A percentile compares a stretch with the other conserved stretches of the same genome.
Conservation (phyloP, 2,113 vertebrate species). For the Toxostoma redivivum region DNA sequence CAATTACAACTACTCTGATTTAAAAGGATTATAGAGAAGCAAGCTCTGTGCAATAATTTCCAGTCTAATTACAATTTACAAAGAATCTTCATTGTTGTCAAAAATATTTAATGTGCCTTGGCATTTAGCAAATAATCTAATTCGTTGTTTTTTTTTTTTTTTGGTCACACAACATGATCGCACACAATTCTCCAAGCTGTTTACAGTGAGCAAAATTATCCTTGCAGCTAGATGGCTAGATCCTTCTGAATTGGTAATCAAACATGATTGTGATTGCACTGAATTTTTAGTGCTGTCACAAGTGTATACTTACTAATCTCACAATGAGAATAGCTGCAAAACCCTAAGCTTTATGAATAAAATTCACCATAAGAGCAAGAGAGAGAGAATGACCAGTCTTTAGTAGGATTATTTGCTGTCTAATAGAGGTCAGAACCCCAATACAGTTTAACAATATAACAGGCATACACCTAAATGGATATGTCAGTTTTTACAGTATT, state of each 20-base stretch:
- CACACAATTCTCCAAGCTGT: conserved; percentile 66
- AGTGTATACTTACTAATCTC: conserved; percentile 53
- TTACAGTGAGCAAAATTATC: conserved; percentile 65
- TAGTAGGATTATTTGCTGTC: conserved; percentile 70
- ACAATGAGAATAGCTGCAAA: conserved; percentile 28
- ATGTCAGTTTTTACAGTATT: conserved; percentile 74
- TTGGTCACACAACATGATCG: conserved; percentile 68
- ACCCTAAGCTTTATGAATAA: conserved; percentile 41
- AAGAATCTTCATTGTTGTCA: conserved; percentile 74
- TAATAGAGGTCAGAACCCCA: conserved; percentile 74
- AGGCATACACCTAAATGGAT: conserved; percentile 69
- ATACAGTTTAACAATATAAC: conserved; percentile 72
- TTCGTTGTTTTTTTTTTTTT: conserved; percentile 37
- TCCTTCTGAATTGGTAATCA: conserved; percentile 64
- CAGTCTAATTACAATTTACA: conserved; percentile 75
- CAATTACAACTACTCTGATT: conserved; percentile 74
- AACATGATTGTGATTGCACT: conserved; percentile 58
- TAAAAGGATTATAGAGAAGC: conserved; percentile 71
- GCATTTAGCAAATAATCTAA: conserved; percentile 73
- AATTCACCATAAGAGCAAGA: conserved; percentile 24
- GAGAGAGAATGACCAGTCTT: conserved; percentile 65
- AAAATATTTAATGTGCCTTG: conserved; percentile 74
- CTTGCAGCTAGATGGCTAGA: conserved; percentile 55
- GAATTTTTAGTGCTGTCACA: conserved; percentile 49
- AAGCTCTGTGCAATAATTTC: conserved; percentile 72